phyloP scores from a whole-genome alignment of 2,888 invertebrate species.

The Drosophila kuntzei region DNA sequence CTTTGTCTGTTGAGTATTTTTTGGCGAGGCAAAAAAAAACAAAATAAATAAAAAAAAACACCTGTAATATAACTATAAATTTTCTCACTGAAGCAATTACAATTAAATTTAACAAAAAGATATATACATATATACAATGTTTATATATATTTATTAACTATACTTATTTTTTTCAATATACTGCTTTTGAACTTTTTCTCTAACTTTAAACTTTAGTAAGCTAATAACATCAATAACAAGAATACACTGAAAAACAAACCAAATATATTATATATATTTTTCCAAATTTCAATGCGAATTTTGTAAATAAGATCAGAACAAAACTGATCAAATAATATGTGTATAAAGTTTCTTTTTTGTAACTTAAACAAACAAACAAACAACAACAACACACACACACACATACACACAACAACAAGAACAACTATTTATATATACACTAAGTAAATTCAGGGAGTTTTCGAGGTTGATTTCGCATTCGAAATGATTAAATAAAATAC shows the following conservation, averaged over 20 bases:
- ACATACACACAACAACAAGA: constrained; percentile 18
- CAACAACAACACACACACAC: constrained; percentile 32
- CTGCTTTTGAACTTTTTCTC: constrained; percentile 59
- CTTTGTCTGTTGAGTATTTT: constrained; percentile 22
- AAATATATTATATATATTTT: constrained; percentile 20
- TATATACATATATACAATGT: constrained; percentile 36
- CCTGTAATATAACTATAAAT: constrained; percentile 57
- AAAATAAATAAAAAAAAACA: constrained; percentile 25
- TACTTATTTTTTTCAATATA: constrained; percentile 40
- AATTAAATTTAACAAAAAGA: constrained; percentile 13
- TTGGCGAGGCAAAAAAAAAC: constrained; percentile 22
- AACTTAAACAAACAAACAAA: constrained; percentile 23
- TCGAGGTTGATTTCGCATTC: constrained; percentile 11
- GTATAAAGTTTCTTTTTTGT: constrained; percentile 39
- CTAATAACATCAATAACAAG: constrained; percentile 28
- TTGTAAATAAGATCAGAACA: constrained; percentile 38
- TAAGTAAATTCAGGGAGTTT: constrained; percentile 13
- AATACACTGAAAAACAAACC: constrained; percentile 5
- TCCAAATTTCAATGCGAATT: constrained; percentile 27
- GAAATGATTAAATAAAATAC: constrained; percentile 2
- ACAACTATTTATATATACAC: constrained; percentile 25
- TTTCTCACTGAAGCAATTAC: constrained; percentile 39
- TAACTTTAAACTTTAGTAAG: constrained; percentile 58
- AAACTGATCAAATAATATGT: constrained; percentile 26
- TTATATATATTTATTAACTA: constrained; percentile 54